Evolutionary conservation across 2,888 invertebrate genomes (phyloP), one percentile per base, ranked within the genome.

Genomic region (Cistogaster globosa): DNA sequence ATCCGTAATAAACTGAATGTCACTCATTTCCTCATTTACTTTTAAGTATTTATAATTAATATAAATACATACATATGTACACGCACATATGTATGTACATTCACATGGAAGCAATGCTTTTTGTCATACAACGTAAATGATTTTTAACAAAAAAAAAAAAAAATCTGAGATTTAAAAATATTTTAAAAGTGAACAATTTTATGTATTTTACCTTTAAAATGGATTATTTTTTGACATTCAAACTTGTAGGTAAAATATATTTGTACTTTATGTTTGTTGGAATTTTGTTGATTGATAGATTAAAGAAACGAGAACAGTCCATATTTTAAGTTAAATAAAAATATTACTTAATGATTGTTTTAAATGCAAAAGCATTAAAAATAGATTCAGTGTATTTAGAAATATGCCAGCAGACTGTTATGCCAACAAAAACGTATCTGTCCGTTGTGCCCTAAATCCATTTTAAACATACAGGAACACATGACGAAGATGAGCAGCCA

Each of bases 371-470:
- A 26, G 32, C 14, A 38, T 51, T 72, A 57, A 79, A 65, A 55
- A 45, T 71, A 79, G 63, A 71, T 22, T 45, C 63, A 79, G 26
- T 6, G 55, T 65, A 38, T 65, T 79, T 48, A 72, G 53, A 65
- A 62, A 79, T 63, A 18, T 80, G 51, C 60, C 53, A 79, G 55
- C 63, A 65, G 55, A 62, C 65, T 48, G 20, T 68, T 77, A 62
- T 77, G 80, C 80, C 67, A 84, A 81, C 38, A 51, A 72, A 80
- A 75, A 20, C 32, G 16, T 77, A 67, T 45, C 18, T 65, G 71
- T 83, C 76, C 82, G 82, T 77, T 85, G 82, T 85, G 85, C 85
- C 85, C 85, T 82, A 85, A 85, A 85, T 85, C 85, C 85, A 82
- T 82, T 82, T 75, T 85, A 85, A 85, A 85, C 85, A 85, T 82